Percentiles rank a stretch among this genome's conserved stretches.
Evolutionary conservation across 2,888 invertebrate species (phyloP).

Genomic region (Stenotaenia linearis): DNA sequence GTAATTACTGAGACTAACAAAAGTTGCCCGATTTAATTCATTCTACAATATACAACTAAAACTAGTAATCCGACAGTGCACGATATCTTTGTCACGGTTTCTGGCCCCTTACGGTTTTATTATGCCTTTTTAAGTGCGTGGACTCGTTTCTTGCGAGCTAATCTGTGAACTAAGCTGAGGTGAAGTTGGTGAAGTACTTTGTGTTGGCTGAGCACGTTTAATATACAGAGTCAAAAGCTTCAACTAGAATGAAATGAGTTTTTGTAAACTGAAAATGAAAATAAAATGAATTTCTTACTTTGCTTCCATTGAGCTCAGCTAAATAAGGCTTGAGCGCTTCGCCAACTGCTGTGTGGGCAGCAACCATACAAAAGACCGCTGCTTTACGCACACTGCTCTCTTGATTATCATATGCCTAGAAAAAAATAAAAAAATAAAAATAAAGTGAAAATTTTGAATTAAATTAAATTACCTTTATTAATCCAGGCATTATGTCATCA

Average conservation of each 20-base stretch:
- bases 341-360: slow-evolving; percentile 81
- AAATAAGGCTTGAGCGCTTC: slow-evolving; percentile 73
- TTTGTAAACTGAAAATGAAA: neutral
- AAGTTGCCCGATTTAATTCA: neutral
- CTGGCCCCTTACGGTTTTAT: neutral
- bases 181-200: slow-evolving; percentile 33
- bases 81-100: neutral
- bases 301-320: slow-evolving; percentile 75
- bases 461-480: slow-evolving; percentile 62
- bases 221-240: slow-evolving; percentile 73
- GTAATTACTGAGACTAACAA: slow-evolving; percentile 3
- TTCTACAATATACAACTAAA: neutral
- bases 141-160: slow-evolving; percentile 31
- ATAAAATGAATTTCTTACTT: slow-evolving; percentile 52
- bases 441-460: neutral
- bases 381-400: slow-evolving; percentile 93
- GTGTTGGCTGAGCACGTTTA: slow-evolving; percentile 52
- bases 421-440: slow-evolving; percentile 38
- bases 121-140: slow-evolving; percentile 21
- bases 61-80: neutral
- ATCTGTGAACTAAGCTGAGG: slow-evolving; percentile 33
- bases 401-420: slow-evolving; percentile 79
- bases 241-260: slow-evolving; percentile 32
- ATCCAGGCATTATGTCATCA: slow-evolving; percentile 75
- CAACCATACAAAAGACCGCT: slow-evolving; percentile 95